Evolutionary conservation across 2,888 invertebrate genomes (phyloP).

Genomic region (Nematopogon swammerdamellus): DNA sequence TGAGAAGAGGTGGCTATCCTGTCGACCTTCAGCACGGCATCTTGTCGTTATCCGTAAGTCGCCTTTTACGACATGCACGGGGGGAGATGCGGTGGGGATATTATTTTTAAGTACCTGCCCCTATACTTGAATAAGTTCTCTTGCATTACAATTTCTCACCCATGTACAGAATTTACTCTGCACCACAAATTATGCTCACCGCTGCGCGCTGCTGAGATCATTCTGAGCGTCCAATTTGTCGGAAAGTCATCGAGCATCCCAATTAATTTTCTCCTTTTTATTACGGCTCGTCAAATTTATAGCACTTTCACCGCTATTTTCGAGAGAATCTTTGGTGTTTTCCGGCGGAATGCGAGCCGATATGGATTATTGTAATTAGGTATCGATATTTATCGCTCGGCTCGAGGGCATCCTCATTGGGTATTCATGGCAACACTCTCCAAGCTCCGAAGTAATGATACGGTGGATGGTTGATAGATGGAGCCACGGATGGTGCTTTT

Average conservation of each 20-base stretch:
- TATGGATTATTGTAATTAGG: neutral
- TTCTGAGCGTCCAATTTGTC: neutral
- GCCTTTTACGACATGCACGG: too few relatives aligned
- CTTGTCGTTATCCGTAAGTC: too few relatives aligned
- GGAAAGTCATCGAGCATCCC: neutral
- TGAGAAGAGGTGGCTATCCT: too few relatives aligned
- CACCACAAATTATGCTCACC: neutral
- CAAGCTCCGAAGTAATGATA: neutral
- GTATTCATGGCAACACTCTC: neutral
- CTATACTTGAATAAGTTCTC: too few relatives aligned
- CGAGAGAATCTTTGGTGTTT: neutral
- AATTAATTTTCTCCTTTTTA: neutral
- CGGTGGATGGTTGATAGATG: neutral
- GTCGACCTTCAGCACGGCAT: too few relatives aligned
- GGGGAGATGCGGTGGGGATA: too few relatives aligned
- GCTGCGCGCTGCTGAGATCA: too few relatives aligned
- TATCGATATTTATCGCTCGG: neutral
- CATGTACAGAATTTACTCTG: too few relatives aligned
- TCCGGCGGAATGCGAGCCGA: neutral
- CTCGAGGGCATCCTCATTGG: neutral
- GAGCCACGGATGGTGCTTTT: neutral
- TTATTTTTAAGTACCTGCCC: too few relatives aligned
- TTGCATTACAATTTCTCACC: too few relatives aligned
- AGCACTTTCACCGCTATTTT: neutral
- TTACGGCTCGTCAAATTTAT: neutral